Base-by-base conservation (phyloP, 2,797 vertebrate species). In the Crocidura indochinensis region DNA sequence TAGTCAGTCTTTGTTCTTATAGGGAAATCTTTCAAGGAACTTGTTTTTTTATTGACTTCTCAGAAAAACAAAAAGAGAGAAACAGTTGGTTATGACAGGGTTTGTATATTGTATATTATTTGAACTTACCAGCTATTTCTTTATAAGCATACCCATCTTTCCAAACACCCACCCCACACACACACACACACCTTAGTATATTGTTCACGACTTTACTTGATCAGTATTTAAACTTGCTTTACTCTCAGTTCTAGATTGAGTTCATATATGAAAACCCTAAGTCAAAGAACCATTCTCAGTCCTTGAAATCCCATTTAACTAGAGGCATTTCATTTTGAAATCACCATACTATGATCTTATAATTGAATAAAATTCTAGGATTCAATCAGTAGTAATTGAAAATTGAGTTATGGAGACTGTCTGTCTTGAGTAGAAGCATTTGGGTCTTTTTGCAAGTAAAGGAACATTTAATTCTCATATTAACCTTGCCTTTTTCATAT, bases 271-370 rank as follows among this genome's bases (percentile, higher is more conserved):
- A 20, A 20, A 71, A 51, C 53, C 38, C 88, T 29, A 78, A 51
- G 19, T 69, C 68, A 85, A 56, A 90, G 53, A n/a, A 5, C 47
- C 44, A 11, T 85, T 73, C 26, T 81, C 60, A 84, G 46, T 10
- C 44, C 44, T 44, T 67, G 15, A 53, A 51, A 20, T 24, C 60
- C 65, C 24, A 53, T 64, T 53, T 14, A 60, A 6, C 53, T 26
- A 26, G 76, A 91, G 76, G 12, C 15, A 49, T 67, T 87, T 44
- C 44, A 78, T 73, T 84, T 90, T 78, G 46, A 93, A 65, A 81
- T 78, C 51, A 79, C 85, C 10, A 10, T 47, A 38, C 69, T 74
- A 65, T 20, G 60, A 8, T 19, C 44, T 87, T 64, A 27, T 0
- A 29, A 47, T 10, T 47, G 38, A 75, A 65, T 46, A 62, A 27